Evolutionary conservation across 2,888 invertebrate species (phyloP).

Genomic region (Formica aserva): DNA sequence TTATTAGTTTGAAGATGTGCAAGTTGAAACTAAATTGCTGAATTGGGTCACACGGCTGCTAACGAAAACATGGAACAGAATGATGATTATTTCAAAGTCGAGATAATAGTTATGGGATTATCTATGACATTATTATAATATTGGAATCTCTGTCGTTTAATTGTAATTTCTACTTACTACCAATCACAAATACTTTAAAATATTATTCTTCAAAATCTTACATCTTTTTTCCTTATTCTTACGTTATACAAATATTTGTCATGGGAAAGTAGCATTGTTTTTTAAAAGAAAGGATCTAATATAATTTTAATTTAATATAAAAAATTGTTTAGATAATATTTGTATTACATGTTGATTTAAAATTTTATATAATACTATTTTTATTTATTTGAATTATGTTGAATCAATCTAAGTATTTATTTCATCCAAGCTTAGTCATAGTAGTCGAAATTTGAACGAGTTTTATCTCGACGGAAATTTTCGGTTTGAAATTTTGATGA

Average conservation of each 20-base stretch:
- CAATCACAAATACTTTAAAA: too few relatives aligned
- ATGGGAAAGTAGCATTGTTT: background rate
- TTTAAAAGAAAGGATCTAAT: background rate
- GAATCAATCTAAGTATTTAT: background rate
- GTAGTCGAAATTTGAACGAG: background rate
- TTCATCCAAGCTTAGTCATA: background rate
- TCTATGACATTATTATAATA: background rate
- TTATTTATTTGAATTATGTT: background rate
- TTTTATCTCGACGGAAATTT: background rate
- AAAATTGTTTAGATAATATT: background rate
- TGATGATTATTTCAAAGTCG: background rate
- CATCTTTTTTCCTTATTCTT: background rate
- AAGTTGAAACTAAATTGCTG: conserved; percentile 61
- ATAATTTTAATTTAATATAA: background rate
- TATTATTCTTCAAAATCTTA: background rate
- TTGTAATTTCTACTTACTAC: background rate
- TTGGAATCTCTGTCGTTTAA: background rate
- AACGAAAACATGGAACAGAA: background rate
- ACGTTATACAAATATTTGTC: background rate
- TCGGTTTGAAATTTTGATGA: background rate
- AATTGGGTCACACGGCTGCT: conserved; percentile 43
- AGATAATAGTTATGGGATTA: background rate
- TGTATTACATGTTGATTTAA: background rate
- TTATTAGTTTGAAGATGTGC: conserved; percentile 41
- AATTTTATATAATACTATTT: background rate